Evolutionary conservation across 2,797 vertebrate genomes (phyloP), one percentile per base, ranked within the genome.

Genomic region (Ciconia nigra): DNA sequence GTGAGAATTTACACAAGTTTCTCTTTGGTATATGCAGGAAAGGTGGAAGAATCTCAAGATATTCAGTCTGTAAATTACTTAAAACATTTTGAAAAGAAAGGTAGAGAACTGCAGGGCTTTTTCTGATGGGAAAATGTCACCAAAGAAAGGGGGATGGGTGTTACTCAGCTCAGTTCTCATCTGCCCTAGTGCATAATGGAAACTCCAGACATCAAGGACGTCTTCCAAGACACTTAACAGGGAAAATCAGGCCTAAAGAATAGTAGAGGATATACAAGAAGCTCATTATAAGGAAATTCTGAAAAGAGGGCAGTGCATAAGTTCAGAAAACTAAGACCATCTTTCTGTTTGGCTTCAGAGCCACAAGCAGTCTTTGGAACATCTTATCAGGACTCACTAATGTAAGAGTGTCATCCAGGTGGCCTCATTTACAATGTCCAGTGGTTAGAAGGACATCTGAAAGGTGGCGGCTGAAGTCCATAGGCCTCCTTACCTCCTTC

Each of bases 1-100:
- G 76, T 77, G 92, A 93, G 89, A 92, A 93, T 87, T 89, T 90
- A 88, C 71, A 52, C 11, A 46, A 86, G 78, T 59, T 92, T 83
- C 59, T 67, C 26, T 14, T 20, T 13, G 13, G n/a, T 79, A 24
- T 39, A 19, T 21, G 39, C 61, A 51, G 89, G 25, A 61, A 82
- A 91, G 65, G 83, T 91, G 84, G 87, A 91, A 76, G 89, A 78
- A 79, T 80, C 61, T 95, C 72, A 31, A 47, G 72, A 67, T 47
- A 29, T 10, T 78, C 83, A 78, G 67, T 2, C 69, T 87, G 74
- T 87, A 95, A 96, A 86, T 91, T 89, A 35, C 55, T 52, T 70
- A 35, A 59, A 77, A 17, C 21, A 4, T 72, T 81, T 85, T 89
- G 63, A 74, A 89, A 80, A 71, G 59, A 25, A 92, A 89, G 44